A percentile compares a stretch with the other conserved stretches of the same genome.
These are phyloP conservation scores for Andrena fulva DNA, from an alignment of 2,888 invertebrate genomes.

Conservation along the genomic window DNA sequence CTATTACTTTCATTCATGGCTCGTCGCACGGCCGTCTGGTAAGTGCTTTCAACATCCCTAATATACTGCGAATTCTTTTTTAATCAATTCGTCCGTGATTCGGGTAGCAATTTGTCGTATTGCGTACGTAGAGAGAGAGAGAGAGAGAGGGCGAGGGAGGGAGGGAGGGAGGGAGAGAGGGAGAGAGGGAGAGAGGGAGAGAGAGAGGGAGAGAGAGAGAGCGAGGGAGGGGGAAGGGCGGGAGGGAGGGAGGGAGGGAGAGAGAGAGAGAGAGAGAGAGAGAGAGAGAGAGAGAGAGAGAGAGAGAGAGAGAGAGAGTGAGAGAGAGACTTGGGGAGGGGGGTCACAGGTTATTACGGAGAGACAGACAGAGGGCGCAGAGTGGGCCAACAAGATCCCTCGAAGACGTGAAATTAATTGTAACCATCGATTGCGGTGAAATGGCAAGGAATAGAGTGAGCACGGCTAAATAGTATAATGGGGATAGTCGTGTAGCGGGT, in stretches of 20 bases:
- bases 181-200: background rate
- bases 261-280: background rate
- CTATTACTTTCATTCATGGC: conserved; percentile 7
- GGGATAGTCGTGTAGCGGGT: background rate
- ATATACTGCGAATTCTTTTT: background rate
- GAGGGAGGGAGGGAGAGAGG: background rate
- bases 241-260: no score
- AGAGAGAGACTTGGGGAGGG: no score
- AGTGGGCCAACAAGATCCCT: background rate
- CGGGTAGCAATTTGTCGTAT: background rate
- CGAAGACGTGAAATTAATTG: background rate
- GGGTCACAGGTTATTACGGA: background rate
- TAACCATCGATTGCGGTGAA: background rate
- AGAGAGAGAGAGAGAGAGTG: background rate
- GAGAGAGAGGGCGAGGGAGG: background rate
- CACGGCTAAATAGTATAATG: background rate
- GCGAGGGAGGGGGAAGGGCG: no score
- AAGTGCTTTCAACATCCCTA: background rate
- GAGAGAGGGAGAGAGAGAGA: background rate
- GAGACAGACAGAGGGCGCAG: background rate
- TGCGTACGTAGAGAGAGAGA: background rate
- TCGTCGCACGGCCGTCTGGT: background rate
- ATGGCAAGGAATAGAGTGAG: background rate
- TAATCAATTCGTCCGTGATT: background rate
- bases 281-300: background rate